Evolutionary conservation across 2,797 vertebrate genomes (phyloP).

Genomic region (Glyptemys insculpta): DNA sequence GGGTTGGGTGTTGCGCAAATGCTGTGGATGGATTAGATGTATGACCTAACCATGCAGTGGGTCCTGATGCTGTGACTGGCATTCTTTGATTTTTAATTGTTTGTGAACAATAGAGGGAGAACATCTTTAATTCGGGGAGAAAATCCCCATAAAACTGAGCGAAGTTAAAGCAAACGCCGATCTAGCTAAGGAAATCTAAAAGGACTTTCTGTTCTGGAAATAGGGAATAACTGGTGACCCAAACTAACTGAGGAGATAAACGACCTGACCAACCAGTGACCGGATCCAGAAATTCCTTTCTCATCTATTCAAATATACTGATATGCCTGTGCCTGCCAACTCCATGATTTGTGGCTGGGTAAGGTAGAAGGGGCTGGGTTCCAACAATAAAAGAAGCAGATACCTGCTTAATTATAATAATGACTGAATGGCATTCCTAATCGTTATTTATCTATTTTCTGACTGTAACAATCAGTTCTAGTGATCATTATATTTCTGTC

Average conservation of each 20-base stretch:
- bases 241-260: neutral
- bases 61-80: neutral
- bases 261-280: neutral
- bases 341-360: constrained; percentile 29
- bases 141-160: neutral
- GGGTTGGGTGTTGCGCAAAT: neutral
- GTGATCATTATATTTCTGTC: neutral
- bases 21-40: neutral
- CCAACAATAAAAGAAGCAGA: constrained; percentile 30
- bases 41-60: neutral
- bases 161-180: neutral
- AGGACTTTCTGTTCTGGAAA: neutral
- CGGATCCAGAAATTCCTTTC: neutral
- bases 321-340: neutral
- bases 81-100: neutral
- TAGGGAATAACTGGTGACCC: neutral
- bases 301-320: neutral
- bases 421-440: constrained; percentile 15
- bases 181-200: neutral
- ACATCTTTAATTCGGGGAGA: neutral
- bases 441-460: constrained; percentile 43
- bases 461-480: constrained; percentile 7
- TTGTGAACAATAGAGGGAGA: neutral
- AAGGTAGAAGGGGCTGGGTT: constrained; percentile 47
- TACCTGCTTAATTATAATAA: constrained; percentile 55